Percentiles rank a stretch among this genome's conserved stretches.
Evolutionary conservation across 2,113 vertebrate species (phyloP).

Genomic region (Galeopterus variegatus): DNA sequence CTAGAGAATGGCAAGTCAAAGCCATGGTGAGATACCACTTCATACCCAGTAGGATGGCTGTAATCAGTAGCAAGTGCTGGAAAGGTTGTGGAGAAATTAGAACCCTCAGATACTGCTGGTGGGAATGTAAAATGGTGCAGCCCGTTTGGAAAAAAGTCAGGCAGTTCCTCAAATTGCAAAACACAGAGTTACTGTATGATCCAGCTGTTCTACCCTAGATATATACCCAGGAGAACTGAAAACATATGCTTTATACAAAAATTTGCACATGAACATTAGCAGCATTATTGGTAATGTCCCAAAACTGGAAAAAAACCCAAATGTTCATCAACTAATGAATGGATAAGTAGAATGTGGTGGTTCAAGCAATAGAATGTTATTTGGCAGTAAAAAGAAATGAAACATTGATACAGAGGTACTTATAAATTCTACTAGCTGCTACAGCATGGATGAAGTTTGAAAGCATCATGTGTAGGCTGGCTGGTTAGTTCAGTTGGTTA

Average conservation of each 20-base stretch:
- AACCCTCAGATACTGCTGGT: neutral
- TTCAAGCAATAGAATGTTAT: no score
- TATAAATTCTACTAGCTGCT: neutral
- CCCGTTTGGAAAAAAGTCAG: neutral
- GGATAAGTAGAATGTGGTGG: neutral
- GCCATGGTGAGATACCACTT: neutral
- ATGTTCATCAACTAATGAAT: neutral
- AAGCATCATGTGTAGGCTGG: no score
- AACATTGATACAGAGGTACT: neutral
- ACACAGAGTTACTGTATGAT: neutral
- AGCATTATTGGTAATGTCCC: neutral
- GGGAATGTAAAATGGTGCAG: neutral
- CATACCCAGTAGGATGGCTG: neutral
- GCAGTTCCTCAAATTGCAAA: neutral
- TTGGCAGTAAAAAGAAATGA: neutral
- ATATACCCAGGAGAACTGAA: neutral
- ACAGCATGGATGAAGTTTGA: neutral
- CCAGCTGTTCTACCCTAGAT: neutral
- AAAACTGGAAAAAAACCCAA: neutral
- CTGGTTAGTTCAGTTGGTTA: no score
- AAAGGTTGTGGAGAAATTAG: neutral
- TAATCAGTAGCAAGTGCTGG: neutral
- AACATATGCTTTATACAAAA: neutral
- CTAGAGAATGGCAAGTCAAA: neutral
- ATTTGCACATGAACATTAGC: neutral